Base-by-base conservation (phyloP, 2,888 invertebrate species). In the Mesorhabditis spiculigera region DNA sequence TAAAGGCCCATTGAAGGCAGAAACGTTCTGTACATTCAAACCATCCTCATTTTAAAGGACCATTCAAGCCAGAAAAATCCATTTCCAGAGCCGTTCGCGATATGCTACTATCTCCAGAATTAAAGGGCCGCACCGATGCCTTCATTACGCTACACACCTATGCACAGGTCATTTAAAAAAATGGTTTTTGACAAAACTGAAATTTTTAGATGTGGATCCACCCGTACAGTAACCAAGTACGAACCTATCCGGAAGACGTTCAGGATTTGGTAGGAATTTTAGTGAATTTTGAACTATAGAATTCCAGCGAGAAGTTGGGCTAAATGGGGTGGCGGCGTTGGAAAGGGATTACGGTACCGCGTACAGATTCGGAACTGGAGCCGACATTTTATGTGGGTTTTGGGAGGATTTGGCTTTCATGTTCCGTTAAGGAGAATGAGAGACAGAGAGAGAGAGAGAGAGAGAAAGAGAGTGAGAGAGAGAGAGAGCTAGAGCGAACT, bases 111-210 rank as follows among this genome's bases (percentile, higher is more conserved):
- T 77, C 82, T 5, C 71, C 78, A 1, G 83, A 82, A 66, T 50
- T 85, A 45, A 66, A 71, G 43, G 82, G 84, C 5, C 82, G 82
- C 62, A 71, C 78, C 10, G 84, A 86, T 65, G 85, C 81, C 5
- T 86, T 85, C 72, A 79, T 86, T 43, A 86, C 86, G 5, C 72
- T 86, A 43, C 86, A 86, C 75, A 85, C 86, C 3, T 86, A 86
- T 73, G 58, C 58, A 50, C 58, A 50, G 58, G 58, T 50, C 28
- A 28, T 1, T 28, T 63, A 3, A 63, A 50, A 13, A n/a, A 50
- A 50, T 50, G 8, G 8, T 50, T 10, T 6, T 10, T 50, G 41
- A 63, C 63, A 8, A 8, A 6, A 63, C 28, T 28, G 63, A 8
- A 8, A 50, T 13, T 82, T 84, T 4, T 85, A 78, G 66, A 78